Evolutionary conservation across 2,113 vertebrate genomes (phyloP).

Genomic region (Callionymus lyra): DNA sequence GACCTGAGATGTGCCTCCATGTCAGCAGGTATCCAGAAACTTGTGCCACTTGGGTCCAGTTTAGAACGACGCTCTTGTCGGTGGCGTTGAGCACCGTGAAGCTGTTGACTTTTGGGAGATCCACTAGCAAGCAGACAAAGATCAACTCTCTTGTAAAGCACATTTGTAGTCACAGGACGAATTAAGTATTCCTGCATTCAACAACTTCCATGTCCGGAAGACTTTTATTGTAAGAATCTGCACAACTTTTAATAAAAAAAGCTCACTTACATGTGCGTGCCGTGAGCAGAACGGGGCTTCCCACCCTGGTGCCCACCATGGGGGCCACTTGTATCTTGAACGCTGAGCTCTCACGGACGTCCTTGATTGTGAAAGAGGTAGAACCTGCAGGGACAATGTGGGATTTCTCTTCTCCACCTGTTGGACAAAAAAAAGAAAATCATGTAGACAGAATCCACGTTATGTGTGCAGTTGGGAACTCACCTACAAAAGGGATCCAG

Average conservation of each 20-base stretch:
- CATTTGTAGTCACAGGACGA: no score
- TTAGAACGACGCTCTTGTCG: conserved; percentile 62
- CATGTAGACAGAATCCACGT: background rate
- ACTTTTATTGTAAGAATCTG: background rate
- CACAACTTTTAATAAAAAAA: background rate
- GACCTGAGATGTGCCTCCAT: conserved; percentile 79
- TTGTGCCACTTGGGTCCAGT: conserved; percentile 66
- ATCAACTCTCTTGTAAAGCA: background rate
- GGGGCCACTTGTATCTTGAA: conserved; percentile 74
- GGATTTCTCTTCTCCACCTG: conserved; percentile 70
- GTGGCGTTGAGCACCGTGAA: conserved; percentile 61
- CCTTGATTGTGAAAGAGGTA: conserved; percentile 56
- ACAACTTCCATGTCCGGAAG: no score
- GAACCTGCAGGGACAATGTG: conserved; percentile 51
- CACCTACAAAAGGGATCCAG: conserved; percentile 72
- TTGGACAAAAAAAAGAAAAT: conserved; percentile 8
- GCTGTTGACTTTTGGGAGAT: conserved; percentile 69
- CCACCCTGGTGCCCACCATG: conserved; percentile 53
- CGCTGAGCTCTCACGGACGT: conserved; percentile 65
- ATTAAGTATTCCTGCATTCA: no score
- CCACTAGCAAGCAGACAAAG: conserved; percentile 53
- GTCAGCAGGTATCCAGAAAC: conserved; percentile 67
- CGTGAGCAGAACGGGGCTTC: conserved; percentile 63
- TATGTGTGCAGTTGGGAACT: background rate
- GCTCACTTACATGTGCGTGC: conserved; percentile 73